These are phyloP conservation scores for Drosophila rubida DNA, from an alignment of 2,888 invertebrate genomes.

Conservation along the genomic window DNA sequence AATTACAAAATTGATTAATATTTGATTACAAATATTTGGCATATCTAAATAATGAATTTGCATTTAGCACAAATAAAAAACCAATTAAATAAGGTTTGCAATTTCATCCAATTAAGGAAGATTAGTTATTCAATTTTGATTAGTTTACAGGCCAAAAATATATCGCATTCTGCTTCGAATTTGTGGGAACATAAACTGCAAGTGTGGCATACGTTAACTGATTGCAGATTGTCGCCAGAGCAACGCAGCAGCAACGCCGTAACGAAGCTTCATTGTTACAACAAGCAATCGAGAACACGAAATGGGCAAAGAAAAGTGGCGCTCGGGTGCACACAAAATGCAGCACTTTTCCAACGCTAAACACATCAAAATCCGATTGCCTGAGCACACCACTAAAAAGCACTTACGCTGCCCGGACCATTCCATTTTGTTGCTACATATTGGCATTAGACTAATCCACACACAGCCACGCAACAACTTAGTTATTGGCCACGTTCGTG, in stretches of 20 bases:
- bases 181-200: background rate
- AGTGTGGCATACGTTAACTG: conserved; percentile 3
- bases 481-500: conserved; percentile 58
- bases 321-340: conserved; percentile 27
- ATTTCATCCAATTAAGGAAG: background rate
- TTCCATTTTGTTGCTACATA: conserved; percentile 55
- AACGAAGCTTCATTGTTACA: conserved; percentile 28
- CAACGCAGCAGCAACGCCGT: conserved; percentile 24
- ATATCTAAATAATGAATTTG: background rate
- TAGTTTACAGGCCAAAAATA: background rate
- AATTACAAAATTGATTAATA: background rate
- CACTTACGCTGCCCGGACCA: conserved; percentile 46
- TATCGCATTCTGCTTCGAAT: background rate
- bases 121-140: background rate
- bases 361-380: conserved; percentile 63
- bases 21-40: background rate
- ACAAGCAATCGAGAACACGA: conserved; percentile 3
- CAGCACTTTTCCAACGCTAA: conserved; percentile 46
- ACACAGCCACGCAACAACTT: conserved; percentile 56
- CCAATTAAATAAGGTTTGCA: background rate
- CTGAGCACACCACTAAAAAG: conserved; percentile 59
- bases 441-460: conserved; percentile 74
- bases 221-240: conserved; percentile 7
- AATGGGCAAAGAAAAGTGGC: conserved; percentile 23
- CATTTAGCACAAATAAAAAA: no score